Evolutionary conservation across 2,888 invertebrate genomes (phyloP).

Genomic region (Saturnia pavonia): DNA sequence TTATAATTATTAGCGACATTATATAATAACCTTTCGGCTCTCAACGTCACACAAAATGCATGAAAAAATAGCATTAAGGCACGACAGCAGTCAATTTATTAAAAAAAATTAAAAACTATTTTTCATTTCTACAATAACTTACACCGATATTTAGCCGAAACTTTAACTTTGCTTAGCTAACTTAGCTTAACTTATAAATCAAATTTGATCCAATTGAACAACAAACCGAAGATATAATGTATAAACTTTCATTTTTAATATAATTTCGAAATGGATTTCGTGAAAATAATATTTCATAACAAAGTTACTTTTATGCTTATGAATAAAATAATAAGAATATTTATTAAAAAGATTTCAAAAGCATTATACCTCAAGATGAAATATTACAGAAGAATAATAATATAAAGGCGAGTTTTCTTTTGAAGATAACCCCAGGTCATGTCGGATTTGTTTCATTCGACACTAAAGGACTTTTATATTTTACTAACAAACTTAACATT

Average conservation of each 20-base stretch:
- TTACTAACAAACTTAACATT: conserved; percentile 31
- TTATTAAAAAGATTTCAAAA: conserved; percentile 19
- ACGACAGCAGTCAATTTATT: too few species aligned
- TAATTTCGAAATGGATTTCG: conserved; percentile 2
- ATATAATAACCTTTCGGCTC: too few species aligned
- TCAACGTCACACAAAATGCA: too few species aligned
- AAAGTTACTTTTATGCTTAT: conserved; percentile 4
- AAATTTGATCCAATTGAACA: neutral
- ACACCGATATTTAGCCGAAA: neutral
- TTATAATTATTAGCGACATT: too few species aligned
- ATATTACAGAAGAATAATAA: conserved; percentile 17
- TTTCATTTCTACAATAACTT: neutral
- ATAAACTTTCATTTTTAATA: conserved; percentile 10
- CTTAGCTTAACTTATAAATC: neutral
- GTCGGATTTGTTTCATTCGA: conserved; percentile 22
- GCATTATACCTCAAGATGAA: conserved; percentile 20
- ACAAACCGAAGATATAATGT: neutral
- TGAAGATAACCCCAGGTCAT: conserved; percentile 21
- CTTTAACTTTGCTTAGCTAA: neutral
- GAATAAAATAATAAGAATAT: conserved; percentile 17
- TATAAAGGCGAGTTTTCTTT: conserved; percentile 20
- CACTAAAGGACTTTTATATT: conserved; percentile 26
- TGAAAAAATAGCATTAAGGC: too few species aligned
- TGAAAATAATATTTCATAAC: conserved; percentile 5
- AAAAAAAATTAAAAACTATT: too few species aligned